These are phyloP conservation scores for Martes martes DNA, from an alignment of 2,113 vertebrate species.

Conservation along the genomic window DNA sequence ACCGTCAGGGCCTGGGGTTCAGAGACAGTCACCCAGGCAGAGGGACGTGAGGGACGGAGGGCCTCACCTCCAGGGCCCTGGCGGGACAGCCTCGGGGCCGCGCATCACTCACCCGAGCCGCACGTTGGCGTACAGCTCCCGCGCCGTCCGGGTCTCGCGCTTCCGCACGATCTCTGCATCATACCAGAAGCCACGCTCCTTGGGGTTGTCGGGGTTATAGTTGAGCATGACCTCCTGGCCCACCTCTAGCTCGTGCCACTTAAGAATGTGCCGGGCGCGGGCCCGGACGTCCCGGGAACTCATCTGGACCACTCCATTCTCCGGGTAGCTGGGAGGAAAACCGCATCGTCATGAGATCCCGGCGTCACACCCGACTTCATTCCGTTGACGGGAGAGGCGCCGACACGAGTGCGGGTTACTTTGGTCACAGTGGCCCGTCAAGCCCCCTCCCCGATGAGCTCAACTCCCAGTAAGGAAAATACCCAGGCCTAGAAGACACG, in stretches of 20 bases:
- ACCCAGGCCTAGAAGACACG: fast-evolving
- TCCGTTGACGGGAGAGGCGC: fast-evolving
- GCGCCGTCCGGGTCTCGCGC: constrained; percentile 87
- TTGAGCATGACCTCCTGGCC: constrained; percentile 97
- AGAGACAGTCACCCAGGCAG: background rate
- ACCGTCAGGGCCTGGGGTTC: background rate
- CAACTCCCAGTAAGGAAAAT: background rate
- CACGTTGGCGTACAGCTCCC: constrained; percentile 91
- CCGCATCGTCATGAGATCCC: background rate
- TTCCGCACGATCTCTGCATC: constrained; percentile 94
- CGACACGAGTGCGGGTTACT: fast-evolving
- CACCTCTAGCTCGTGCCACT: constrained; percentile 93
- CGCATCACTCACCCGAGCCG: constrained; percentile 88
- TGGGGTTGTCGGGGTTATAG: constrained; percentile 94
- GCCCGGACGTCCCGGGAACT: constrained; percentile 88
- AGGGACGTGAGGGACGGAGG: background rate
- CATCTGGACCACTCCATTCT: constrained; percentile 91
- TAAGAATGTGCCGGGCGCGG: constrained; percentile 88
- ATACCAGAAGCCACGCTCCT: constrained; percentile 97
- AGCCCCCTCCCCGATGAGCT: fast-evolving
- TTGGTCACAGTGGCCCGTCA: background rate
- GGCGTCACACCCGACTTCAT: fast-evolving
- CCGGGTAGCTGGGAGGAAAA: constrained; percentile 89
- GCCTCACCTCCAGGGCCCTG: background rate
- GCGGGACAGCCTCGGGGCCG: background rate